Evolutionary conservation across 1,140 invertebrate genomes (phyloP), one percentile per base, ranked within the genome.

Genomic region (Sminthurinus signatus): DNA sequence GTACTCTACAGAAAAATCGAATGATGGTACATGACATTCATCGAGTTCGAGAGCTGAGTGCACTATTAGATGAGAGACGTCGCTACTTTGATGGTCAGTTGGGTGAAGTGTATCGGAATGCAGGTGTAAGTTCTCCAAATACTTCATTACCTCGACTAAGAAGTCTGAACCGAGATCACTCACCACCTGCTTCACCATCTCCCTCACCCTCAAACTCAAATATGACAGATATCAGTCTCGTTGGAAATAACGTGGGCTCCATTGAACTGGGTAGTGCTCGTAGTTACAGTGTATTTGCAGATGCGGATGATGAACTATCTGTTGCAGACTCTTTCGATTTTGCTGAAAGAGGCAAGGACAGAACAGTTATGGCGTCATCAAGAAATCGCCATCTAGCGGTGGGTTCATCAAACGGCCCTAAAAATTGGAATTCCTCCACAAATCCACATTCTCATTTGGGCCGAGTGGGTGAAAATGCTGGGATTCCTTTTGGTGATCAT

Each of bases 61-160:
- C 54, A 10, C 31, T 56, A 2, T 21, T 56, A 21, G 54, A 56
- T 10, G 54, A 56, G 23, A 5, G 54, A 8, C 31, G 36, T 10
- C 29, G 54, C 3, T 56, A 39, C 25, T 56, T 56, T 23, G 54
- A 56, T 56, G 54, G 54, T 42, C 54, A 42, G n/a, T 25, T 56
- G 23, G 54, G 31, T 10, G 54, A 56, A 42, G 54, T 42, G 3
- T 56, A 56, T 42, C 29, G 54, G 27, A 56, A 42, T 56, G 36
- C 54, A 2, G 54, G 54, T 2, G 54, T 56, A 14, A 56, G 54
- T 42, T 36, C 8, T 39, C 54, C 54, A 23, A 36, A 39, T 19
- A 8, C 25, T 4, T 21, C 54, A 5, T 23, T 56, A 8, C 54
- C 54, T 14, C 29, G 54, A 4, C 50, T 52, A 12, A 15, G 50